These are phyloP conservation scores for Eonycteris spelaea DNA, from an alignment of 2,113 vertebrate species.

Conservation along the genomic window DNA sequence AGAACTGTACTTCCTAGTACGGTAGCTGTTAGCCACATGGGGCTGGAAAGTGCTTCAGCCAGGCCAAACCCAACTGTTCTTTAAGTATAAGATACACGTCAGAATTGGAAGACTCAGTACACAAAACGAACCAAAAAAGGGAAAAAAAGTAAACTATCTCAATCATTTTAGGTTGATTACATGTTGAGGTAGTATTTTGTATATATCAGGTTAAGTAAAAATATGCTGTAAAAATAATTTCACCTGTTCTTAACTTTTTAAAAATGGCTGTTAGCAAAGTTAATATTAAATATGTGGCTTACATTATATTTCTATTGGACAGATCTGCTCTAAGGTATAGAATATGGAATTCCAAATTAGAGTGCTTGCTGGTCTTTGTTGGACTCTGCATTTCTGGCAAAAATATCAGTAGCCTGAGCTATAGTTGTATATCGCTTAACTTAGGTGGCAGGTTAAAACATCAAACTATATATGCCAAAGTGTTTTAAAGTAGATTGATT, in stretches of 20 bases:
- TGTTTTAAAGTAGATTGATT: neutral
- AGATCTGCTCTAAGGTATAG: neutral
- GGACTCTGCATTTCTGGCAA: neutral
- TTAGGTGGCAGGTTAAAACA: neutral
- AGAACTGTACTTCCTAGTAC: neutral
- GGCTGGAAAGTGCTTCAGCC: neutral
- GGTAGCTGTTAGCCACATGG: neutral
- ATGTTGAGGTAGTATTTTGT: neutral
- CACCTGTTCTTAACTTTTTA: neutral
- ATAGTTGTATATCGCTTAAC: neutral
- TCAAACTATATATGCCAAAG: neutral
- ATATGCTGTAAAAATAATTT: conserved; percentile 34
- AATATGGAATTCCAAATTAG: conserved; percentile 41
- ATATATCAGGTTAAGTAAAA: conserved; percentile 31
- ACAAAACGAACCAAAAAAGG: neutral
- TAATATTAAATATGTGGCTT: conserved; percentile 34
- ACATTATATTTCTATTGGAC: neutral
- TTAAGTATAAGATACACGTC: neutral
- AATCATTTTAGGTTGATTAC: neutral
- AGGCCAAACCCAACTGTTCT: neutral
- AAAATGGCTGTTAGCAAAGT: neutral
- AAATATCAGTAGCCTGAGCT: neutral
- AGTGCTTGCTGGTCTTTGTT: neutral
- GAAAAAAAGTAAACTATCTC: neutral
- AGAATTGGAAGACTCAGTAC: neutral